phyloP scores from a whole-genome alignment of 2,797 vertebrate species.

The Serranus cabrilla region DNA sequence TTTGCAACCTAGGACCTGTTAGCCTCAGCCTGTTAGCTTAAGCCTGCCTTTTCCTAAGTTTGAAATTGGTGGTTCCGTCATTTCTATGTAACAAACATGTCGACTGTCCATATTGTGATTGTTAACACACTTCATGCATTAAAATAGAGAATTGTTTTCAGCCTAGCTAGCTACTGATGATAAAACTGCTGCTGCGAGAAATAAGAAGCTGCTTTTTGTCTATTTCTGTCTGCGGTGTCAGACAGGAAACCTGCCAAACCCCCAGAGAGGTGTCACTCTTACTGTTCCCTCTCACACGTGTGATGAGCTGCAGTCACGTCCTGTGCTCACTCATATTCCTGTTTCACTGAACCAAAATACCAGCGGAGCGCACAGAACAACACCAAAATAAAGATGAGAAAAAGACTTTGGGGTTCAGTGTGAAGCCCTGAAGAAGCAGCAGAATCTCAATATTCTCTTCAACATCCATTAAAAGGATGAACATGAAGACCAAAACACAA shows the following conservation, averaged over 20 bases:
- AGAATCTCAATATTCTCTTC: background rate
- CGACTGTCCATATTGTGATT: no score
- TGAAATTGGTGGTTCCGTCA: no score
- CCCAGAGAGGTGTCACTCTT: slow-evolving; percentile 31
- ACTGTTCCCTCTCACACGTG: slow-evolving; percentile 36
- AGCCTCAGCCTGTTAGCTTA: no score
- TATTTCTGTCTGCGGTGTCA: slow-evolving; percentile 12
- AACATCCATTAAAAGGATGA: background rate
- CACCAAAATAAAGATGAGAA: no score
- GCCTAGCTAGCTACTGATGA: no score
- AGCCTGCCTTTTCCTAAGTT: background rate
- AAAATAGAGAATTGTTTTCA: no score
- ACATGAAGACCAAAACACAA: background rate
- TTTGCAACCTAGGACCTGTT: background rate
- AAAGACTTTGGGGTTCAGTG: background rate
- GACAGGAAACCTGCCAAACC: slow-evolving; percentile 14
- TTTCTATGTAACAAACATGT: no score
- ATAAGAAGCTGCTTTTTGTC: background rate
- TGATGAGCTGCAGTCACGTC: slow-evolving; percentile 21
- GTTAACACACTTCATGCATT: no score
- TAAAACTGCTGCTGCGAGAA: background rate
- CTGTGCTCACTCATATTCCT: background rate
- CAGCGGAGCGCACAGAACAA: background rate
- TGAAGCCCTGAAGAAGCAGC: background rate
- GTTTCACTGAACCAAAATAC: background rate